Percentiles rank a stretch among this genome's conserved stretches.
Conservation (phyloP, 1,140 invertebrate species). For the Sesamia nonagrioides region DNA sequence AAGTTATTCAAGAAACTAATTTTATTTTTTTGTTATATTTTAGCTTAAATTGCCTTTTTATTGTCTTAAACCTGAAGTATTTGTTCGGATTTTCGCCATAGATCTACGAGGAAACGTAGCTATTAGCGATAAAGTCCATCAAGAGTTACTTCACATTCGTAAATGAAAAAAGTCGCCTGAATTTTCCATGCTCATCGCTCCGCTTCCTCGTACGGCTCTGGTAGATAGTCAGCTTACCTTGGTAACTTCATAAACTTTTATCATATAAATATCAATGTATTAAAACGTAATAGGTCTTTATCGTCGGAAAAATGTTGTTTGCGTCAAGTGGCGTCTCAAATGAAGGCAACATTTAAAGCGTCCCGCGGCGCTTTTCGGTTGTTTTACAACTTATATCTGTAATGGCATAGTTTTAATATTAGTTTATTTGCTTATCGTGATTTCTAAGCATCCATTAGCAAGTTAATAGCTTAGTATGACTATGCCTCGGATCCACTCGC, state of each 20-base stretch:
- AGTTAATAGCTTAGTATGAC: constrained; percentile 30
- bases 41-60: neutral
- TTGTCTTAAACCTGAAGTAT: neutral
- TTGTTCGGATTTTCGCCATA: no score
- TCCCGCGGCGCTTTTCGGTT: constrained; percentile 45
- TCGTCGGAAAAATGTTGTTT: constrained; percentile 47
- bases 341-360: constrained; percentile 38
- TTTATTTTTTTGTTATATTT: neutral
- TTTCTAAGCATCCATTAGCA: constrained; percentile 36
- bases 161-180: no score
- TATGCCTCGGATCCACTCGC: neutral
- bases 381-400: constrained; percentile 45
- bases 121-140: no score
- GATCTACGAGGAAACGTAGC: no score
- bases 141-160: no score
- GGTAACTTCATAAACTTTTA: constrained; percentile 31
- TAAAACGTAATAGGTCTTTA: constrained; percentile 48
- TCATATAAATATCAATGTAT: constrained; percentile 50
- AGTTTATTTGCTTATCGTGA: constrained; percentile 47
- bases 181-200: neutral
- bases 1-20: neutral
- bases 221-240: neutral
- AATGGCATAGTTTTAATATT: constrained; percentile 41
- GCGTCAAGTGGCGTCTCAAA: constrained; percentile 39
- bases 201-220: neutral